Conservation (phyloP, 2,888 invertebrate genomes). For the Boloria euphrosyne region DNA sequence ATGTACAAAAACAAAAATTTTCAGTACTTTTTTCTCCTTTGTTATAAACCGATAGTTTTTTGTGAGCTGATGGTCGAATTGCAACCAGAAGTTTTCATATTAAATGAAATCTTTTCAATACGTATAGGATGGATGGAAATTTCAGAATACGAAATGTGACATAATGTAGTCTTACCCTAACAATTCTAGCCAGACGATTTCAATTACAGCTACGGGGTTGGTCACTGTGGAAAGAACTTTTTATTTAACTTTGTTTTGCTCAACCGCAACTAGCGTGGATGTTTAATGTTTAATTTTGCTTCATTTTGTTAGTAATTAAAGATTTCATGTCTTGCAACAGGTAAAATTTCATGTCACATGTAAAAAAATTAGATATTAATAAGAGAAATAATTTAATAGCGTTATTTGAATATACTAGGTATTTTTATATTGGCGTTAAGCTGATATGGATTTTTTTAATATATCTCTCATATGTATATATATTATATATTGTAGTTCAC, state of each 20-base stretch:
- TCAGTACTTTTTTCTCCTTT: too few relatives aligned
- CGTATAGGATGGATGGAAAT: background rate
- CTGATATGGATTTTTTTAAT: too few relatives aligned
- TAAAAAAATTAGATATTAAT: background rate
- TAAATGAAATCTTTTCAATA: background rate
- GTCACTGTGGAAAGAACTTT: slow-evolving; percentile 44
- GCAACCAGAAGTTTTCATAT: background rate
- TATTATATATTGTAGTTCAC: background rate
- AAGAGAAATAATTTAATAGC: too few relatives aligned
- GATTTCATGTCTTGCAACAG: slow-evolving; percentile 9
- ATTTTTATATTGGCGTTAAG: too few relatives aligned
- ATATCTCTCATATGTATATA: too few relatives aligned
- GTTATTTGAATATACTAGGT: too few relatives aligned
- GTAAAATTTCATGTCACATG: too few relatives aligned
- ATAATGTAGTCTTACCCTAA: slow-evolving; percentile 29
- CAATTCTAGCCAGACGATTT: slow-evolving; percentile 57
- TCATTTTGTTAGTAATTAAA: background rate
- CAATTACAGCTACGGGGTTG: slow-evolving; percentile 56
- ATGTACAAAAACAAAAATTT: too few relatives aligned
- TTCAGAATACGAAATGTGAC: slow-evolving; percentile 2
- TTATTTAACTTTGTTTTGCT: slow-evolving; percentile 27
- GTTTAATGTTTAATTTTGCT: slow-evolving; percentile 20
- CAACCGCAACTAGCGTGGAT: slow-evolving; percentile 21
- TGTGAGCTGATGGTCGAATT: too few relatives aligned
- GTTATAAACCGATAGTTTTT: too few relatives aligned